Percentiles rank a stretch among this genome's conserved stretches.
phyloP scores from a whole-genome alignment of 2,113 vertebrate species.

The Balaenoptera acutorostrata region DNA sequence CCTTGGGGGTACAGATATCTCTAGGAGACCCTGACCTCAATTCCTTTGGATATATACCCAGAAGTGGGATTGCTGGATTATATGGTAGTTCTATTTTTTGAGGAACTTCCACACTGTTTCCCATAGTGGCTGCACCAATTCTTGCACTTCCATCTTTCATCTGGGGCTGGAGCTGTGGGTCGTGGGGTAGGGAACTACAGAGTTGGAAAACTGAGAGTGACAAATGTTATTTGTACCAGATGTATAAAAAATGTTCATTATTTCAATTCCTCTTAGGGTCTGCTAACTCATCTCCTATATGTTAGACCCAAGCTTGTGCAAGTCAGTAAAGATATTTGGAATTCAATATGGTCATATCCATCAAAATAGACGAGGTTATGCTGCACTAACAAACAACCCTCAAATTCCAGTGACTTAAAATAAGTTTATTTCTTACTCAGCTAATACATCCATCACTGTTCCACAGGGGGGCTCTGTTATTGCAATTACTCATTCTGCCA shows the following conservation, averaged over 20 bases:
- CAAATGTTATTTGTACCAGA: background rate
- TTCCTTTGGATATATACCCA: background rate
- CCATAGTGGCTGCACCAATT: background rate
- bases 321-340: background rate
- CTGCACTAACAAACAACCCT: background rate
- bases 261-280: background rate
- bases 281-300: background rate
- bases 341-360: background rate
- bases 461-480: background rate
- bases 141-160: background rate
- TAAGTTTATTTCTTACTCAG: background rate
- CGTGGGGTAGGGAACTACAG: background rate
- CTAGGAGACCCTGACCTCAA: background rate
- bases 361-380: background rate
- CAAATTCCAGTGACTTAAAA: background rate
- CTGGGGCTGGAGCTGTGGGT: background rate
- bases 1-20: background rate
- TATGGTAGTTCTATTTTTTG: background rate
- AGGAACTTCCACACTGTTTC: background rate
- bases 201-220: background rate
- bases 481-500: background rate
- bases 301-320: background rate
- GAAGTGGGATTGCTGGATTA: background rate
- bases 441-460: background rate
- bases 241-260: background rate